Base-by-base conservation (phyloP, 2,113 vertebrate genomes). In the Empidonax alnorum region DNA sequence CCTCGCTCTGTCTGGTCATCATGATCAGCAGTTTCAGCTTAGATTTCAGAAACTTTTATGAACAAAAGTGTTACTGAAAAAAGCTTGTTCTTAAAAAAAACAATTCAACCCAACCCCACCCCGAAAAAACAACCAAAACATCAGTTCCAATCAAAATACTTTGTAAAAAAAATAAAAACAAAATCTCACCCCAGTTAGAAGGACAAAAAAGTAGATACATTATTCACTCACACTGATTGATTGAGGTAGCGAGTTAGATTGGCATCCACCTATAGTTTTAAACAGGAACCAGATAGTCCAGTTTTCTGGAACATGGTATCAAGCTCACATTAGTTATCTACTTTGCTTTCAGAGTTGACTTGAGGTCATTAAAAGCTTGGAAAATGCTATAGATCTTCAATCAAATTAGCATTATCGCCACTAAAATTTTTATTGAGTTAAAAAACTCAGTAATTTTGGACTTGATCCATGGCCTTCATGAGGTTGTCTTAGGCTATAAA, bases 81-180 rank as follows among this genome's bases (percentile, higher is more conserved):
- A 15, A 66, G 4, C 1, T 69, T 65, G 65, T 69, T 68, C 59
- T 8, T 46, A 24, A 68, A 59, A 82, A 44, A 11, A 24, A 14
- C 35, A 58, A 25, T 10, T 12, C 5, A 72, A 33, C 1, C 14
- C 23, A 52, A 37, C 4, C 10, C 23, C 56, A 62, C 20, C 7
- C 2, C 5, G 46, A 35, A 46, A 20, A 2, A 0, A 19, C 2
- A 5, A 9, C 7, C 7, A 7, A 35, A 74, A 41, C 28, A 67
- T 8, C 17, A 63, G 3, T 84, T 73, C 82, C 19, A 69, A 86
- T 42, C 10, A 79, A 49, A 33, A 39, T 5, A 44, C 4, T 58
- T 44, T 6, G 6, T 21, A 2, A 72, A 69, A 75, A 88, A 35
- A 35, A 35, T 35, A 35, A 35, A 35, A 35, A 35, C 35, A 80